A percentile compares a stretch with the other conserved stretches of the same genome.
phyloP scores from a whole-genome alignment of 2,888 invertebrate species.

The Caenorhabditis macrosperma region DNA sequence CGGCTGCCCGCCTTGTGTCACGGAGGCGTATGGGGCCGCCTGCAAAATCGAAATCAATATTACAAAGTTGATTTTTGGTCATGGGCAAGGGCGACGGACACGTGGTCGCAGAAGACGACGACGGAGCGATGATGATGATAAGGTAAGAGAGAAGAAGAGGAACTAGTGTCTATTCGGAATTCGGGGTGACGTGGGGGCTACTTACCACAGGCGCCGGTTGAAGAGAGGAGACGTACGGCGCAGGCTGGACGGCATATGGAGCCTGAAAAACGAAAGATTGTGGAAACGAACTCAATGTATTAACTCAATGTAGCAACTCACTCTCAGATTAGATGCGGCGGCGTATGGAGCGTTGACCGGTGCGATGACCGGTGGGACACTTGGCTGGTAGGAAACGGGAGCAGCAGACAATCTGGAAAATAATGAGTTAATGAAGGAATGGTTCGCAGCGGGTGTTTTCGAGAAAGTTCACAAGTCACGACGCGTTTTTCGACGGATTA shows the following conservation, averaged over 20 bases:
- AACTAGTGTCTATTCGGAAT: neutral
- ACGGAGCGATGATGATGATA: constrained; percentile 9
- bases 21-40: constrained; percentile 34
- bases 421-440: neutral
- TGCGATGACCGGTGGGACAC: constrained; percentile 13
- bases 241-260: constrained; percentile 57
- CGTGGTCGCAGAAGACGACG: neutral
- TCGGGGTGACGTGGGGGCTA: constrained; percentile 9
- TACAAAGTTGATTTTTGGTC: constrained; percentile 23
- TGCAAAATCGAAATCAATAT: constrained; percentile 11
- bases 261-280: constrained; percentile 47
- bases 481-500: constrained; percentile 13
- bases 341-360: constrained; percentile 34
- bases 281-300: neutral
- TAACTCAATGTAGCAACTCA: neutral
- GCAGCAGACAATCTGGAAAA: constrained; percentile 65
- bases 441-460: neutral
- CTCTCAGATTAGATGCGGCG: constrained; percentile 37
- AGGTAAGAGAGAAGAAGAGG: neutral
- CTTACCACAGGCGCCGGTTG: constrained; percentile 28
- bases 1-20: constrained; percentile 10
- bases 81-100: neutral
- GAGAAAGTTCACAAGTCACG: constrained; percentile 1
- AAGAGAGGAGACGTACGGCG: constrained; percentile 38
- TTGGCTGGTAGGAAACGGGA: constrained; percentile 64